phyloP scores from a whole-genome alignment of 2,113 vertebrate genomes.

The Anarrhichthys ocellatus region DNA sequence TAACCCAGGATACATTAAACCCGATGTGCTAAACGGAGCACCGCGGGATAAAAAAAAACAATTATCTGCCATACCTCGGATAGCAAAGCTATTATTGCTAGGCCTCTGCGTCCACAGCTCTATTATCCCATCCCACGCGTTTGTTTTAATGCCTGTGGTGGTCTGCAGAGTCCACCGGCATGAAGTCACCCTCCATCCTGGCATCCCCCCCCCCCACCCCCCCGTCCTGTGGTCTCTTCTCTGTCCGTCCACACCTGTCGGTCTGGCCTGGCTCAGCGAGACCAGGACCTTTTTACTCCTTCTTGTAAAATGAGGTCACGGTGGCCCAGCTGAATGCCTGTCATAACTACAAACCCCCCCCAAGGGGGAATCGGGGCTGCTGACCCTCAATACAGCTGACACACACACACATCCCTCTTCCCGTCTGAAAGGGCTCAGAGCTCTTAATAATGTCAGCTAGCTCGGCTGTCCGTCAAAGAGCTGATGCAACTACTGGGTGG shows the following conservation, averaged over 20 bases:
- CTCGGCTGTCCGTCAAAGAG: constrained; percentile 45
- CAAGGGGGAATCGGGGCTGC: constrained; percentile 46
- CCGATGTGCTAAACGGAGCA: neutral
- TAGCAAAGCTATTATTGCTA: neutral
- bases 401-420: constrained; percentile 11
- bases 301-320: constrained; percentile 77
- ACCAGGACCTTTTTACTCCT: constrained; percentile 52
- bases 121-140: constrained; percentile 18
- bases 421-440: constrained; percentile 9
- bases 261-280: constrained; percentile 45
- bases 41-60: constrained; percentile 6
- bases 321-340: constrained; percentile 60
- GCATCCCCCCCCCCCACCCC: neutral
- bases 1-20: constrained; percentile 32
- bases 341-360: constrained; percentile 46
- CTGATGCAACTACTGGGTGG: constrained; percentile 31
- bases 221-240: neutral
- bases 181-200: constrained; percentile 64
- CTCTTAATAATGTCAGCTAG: constrained; percentile 32
- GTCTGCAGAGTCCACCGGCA: constrained; percentile 34
- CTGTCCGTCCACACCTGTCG: constrained; percentile 67
- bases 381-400: constrained; percentile 63
- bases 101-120: constrained; percentile 1
- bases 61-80: constrained; percentile 18
- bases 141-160: constrained; percentile 44